phyloP scores from a whole-genome alignment of 2,113 vertebrate genomes.

The Osmerus mordax region DNA sequence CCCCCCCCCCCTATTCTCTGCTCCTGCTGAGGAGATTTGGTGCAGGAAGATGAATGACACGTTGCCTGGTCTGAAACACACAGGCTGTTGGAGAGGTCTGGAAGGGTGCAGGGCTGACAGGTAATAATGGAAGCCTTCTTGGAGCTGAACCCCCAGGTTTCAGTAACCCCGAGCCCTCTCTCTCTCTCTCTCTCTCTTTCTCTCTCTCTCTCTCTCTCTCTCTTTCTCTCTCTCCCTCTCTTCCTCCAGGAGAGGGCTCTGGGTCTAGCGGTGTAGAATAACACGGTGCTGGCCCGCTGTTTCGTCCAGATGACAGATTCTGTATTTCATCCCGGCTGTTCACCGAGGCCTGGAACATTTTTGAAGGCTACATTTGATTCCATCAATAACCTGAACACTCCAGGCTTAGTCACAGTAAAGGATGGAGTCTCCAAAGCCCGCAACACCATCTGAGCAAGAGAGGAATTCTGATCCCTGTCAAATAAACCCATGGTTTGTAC shows the following conservation, averaged over 20 bases:
- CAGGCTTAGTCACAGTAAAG: neutral
- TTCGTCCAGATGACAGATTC: slow-evolving; percentile 59
- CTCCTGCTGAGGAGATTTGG: slow-evolving; percentile 58
- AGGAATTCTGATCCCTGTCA: too few species aligned
- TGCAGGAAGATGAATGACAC: slow-evolving; percentile 65
- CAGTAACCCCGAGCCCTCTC: slow-evolving; percentile 4
- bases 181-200: too few species aligned
- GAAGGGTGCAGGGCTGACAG: slow-evolving; percentile 40
- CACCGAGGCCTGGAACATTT: slow-evolving; percentile 11
- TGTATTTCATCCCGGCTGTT: slow-evolving; percentile 42
- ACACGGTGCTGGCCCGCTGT: slow-evolving; percentile 46
- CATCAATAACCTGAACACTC: neutral
- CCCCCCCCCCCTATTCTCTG: neutral
- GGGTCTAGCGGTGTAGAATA: slow-evolving; percentile 59
- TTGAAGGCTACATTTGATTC: neutral
- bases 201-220: neutral
- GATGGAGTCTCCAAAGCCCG: neutral
- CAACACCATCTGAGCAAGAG: too few species aligned
- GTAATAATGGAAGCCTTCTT: slow-evolving; percentile 48
- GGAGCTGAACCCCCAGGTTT: slow-evolving; percentile 22
- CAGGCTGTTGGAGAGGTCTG: slow-evolving; percentile 36
- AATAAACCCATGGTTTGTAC: too few species aligned
- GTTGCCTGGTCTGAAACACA: slow-evolving; percentile 61
- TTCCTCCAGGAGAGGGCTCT: slow-evolving; percentile 17
- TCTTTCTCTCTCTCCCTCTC: neutral